Evolutionary conservation across 2,113 vertebrate genomes (phyloP).

Genomic region (Neodontobutis hainanensis): DNA sequence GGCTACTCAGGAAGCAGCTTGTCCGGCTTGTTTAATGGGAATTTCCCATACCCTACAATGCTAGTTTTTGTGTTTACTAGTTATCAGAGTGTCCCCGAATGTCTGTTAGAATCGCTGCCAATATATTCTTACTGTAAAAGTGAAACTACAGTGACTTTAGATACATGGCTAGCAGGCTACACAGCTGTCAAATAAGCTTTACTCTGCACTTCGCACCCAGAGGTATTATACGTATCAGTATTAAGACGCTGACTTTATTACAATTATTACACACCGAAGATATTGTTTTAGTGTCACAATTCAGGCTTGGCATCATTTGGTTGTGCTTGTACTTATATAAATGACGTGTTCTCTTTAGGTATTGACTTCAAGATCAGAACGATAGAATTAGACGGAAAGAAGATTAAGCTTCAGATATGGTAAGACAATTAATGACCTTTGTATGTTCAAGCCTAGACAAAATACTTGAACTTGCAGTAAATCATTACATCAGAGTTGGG

Average conservation of each 20-base stretch:
- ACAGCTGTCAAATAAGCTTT: slow-evolving; percentile 35
- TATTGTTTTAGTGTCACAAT: not conserved
- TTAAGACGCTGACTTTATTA: too few species aligned
- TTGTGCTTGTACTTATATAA: not conserved
- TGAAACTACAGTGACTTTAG: not conserved
- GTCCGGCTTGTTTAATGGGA: slow-evolving; percentile 16
- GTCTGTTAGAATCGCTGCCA: not conserved
- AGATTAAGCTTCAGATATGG: slow-evolving; percentile 99
- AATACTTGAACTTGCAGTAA: too few species aligned
- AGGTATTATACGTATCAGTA: not conserved
- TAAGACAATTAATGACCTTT: slow-evolving; percentile 66
- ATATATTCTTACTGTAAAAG: not conserved
- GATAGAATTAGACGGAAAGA: slow-evolving; percentile 96
- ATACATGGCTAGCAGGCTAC: slow-evolving; percentile 32
- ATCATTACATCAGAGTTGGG: too few species aligned
- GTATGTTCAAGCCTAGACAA: not conserved
- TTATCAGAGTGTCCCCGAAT: not conserved
- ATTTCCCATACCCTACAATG: not conserved
- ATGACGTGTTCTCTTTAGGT: slow-evolving; percentile 75
- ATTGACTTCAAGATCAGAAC: slow-evolving; percentile 98
- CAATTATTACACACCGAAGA: too few species aligned
- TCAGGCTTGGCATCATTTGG: not conserved
- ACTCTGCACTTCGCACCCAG: slow-evolving; percentile 39
- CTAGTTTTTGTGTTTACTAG: not conserved
- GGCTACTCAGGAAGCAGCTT: slow-evolving; percentile 56